phyloP scores from a whole-genome alignment of 2,797 vertebrate genomes.

The Sebastes hopkinsi region DNA sequence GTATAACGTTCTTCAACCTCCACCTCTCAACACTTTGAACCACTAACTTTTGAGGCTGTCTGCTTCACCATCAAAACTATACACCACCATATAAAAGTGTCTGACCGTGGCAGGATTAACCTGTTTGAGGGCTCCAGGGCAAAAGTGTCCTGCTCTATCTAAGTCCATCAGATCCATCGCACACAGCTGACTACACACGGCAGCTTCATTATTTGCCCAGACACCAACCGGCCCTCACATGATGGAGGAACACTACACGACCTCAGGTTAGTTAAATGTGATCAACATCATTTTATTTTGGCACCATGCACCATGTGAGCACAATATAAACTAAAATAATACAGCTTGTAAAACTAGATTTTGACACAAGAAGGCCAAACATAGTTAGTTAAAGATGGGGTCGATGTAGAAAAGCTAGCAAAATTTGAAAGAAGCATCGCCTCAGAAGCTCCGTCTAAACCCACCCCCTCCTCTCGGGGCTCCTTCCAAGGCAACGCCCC shows the following conservation, averaged over 20 bases:
- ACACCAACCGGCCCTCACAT: neutral
- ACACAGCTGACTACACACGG: neutral
- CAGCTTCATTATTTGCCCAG: neutral
- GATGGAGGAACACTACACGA: neutral
- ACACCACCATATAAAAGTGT: neutral
- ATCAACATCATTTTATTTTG: neutral
- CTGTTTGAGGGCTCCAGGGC: neutral
- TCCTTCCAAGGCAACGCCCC: too few species aligned
- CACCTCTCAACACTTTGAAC: neutral
- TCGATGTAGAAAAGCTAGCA: too few species aligned
- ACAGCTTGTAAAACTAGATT: neutral
- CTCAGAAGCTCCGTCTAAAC: too few species aligned
- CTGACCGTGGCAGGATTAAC: neutral
- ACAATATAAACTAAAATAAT: neutral
- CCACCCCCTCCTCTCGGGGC: too few species aligned
- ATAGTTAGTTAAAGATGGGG: too few species aligned
- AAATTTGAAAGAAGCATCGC: too few species aligned
- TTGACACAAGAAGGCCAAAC: too few species aligned
- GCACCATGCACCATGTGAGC: neutral
- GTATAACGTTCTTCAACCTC: neutral
- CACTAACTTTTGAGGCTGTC: neutral
- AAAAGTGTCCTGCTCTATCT: neutral
- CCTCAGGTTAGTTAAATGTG: neutral
- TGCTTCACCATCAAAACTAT: neutral
- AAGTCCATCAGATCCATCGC: neutral